These are phyloP conservation scores for Sebastes flavidus DNA, from an alignment of 2,797 vertebrate species.

Conservation along the genomic window DNA sequence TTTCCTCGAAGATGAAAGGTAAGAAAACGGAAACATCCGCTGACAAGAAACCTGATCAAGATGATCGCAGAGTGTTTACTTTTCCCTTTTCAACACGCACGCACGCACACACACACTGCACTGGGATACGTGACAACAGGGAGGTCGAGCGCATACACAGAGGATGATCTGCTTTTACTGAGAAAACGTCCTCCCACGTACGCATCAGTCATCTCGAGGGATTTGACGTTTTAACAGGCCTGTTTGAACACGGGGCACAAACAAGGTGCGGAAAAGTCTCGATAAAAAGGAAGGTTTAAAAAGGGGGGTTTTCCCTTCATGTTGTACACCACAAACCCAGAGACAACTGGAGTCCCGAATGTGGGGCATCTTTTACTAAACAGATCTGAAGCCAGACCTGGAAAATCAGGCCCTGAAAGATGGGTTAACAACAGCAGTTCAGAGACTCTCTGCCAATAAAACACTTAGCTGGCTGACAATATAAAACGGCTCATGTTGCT, in stretches of 20 bases:
- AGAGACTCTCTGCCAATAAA: constrained; percentile 10
- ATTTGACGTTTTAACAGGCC: background rate
- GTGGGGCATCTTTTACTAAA: background rate
- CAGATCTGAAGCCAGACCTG: background rate
- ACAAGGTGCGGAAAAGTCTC: background rate
- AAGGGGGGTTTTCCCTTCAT: background rate
- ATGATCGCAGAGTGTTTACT: constrained; percentile 17
- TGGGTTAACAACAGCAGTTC: background rate
- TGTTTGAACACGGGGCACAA: background rate
- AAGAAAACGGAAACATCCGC: background rate
- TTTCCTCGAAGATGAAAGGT: constrained; percentile 21
- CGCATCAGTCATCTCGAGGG: background rate
- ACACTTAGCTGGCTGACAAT: background rate
- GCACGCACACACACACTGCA: background rate
- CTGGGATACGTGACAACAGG: background rate
- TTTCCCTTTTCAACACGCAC: background rate
- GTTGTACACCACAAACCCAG: background rate
- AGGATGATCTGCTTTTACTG: background rate
- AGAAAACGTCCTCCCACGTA: background rate
- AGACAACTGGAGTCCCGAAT: background rate
- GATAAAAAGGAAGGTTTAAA: background rate
- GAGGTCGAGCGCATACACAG: background rate
- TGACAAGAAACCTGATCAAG: constrained; percentile 5
- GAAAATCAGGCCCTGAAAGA: background rate
- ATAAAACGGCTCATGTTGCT: background rate